Percentiles rank a stretch among this genome's conserved stretches.
These are phyloP conservation scores for Albula goreensis DNA, from an alignment of 2,113 vertebrate species.

Conservation along the genomic window DNA sequence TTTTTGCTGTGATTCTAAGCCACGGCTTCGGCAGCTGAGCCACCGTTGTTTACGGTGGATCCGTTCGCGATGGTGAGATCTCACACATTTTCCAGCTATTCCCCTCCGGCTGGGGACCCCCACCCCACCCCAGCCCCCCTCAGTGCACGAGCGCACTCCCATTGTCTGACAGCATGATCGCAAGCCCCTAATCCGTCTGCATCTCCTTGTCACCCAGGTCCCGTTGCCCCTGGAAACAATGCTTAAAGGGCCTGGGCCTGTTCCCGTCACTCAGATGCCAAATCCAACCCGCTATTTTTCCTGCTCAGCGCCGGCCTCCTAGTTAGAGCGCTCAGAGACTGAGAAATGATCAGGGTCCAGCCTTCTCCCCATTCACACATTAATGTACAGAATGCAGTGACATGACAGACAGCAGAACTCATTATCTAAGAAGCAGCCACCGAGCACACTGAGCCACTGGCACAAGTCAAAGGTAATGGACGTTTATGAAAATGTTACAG, in stretches of 20 bases:
- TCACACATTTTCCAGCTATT: no score
- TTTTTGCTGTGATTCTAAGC: neutral
- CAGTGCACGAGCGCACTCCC: neutral
- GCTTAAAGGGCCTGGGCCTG: neutral
- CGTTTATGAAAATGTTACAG: neutral
- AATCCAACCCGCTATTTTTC: constrained; percentile 10
- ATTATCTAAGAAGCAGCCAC: neutral
- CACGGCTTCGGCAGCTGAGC: neutral
- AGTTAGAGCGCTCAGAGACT: neutral
- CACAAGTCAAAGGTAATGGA: neutral
- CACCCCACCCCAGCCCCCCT: neutral
- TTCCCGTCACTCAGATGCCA: constrained; percentile 11
- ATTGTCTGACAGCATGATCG: neutral
- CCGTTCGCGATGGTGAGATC: no score
- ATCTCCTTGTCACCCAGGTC: constrained; percentile 13
- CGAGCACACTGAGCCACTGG: neutral
- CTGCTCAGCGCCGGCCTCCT: neutral
- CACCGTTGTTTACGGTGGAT: neutral
- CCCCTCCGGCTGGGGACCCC: no score
- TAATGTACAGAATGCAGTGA: neutral
- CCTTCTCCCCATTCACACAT: neutral
- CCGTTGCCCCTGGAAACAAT: constrained; percentile 7
- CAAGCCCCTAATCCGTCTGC: constrained; percentile 19
- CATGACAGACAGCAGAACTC: neutral
- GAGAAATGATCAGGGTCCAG: neutral